phyloP scores from a whole-genome alignment of 2,113 vertebrate species.

The Centropristis striata region DNA sequence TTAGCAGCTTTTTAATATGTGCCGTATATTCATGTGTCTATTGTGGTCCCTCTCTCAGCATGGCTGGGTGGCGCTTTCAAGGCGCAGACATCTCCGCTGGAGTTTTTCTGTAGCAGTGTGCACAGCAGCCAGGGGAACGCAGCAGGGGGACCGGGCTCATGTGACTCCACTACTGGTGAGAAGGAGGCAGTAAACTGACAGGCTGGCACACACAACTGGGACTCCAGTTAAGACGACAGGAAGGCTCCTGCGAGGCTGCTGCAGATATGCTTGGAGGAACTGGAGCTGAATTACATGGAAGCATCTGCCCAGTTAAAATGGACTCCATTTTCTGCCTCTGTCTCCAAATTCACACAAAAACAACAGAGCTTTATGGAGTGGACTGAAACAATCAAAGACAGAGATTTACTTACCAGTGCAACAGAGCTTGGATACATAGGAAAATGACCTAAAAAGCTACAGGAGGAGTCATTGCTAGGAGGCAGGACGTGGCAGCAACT shows the following conservation, averaged over 20 bases:
- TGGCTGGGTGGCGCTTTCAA: constrained; percentile 53
- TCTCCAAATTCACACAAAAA: constrained; percentile 32
- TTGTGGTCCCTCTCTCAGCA: constrained; percentile 45
- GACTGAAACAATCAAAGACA: constrained; percentile 23
- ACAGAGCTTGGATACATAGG: constrained; percentile 7
- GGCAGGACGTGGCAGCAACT: constrained; percentile 15
- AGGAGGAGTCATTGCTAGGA: neutral
- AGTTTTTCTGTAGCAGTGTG: constrained; percentile 50
- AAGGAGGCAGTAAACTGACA: constrained; percentile 66
- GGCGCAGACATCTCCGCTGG: constrained; percentile 57
- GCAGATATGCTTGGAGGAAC: constrained; percentile 55
- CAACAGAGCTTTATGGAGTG: neutral
- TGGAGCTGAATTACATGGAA: constrained; percentile 53
- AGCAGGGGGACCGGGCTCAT: constrained; percentile 59
- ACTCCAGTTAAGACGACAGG: constrained; percentile 72
- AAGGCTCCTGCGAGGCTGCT: constrained; percentile 65
- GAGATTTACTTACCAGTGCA: constrained; percentile 1
- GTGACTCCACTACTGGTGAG: constrained; percentile 60
- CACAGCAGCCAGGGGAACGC: constrained; percentile 43
- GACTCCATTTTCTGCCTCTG: constrained; percentile 44
- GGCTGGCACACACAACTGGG: constrained; percentile 61
- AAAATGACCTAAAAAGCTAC: constrained; percentile 24
- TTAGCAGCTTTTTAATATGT: constrained; percentile 52
- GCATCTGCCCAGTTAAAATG: constrained; percentile 54
- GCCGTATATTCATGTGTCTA: constrained; percentile 47